These are phyloP conservation scores for Aporophyla nigra DNA, from an alignment of 2,888 invertebrate species.

Conservation along the genomic window DNA sequence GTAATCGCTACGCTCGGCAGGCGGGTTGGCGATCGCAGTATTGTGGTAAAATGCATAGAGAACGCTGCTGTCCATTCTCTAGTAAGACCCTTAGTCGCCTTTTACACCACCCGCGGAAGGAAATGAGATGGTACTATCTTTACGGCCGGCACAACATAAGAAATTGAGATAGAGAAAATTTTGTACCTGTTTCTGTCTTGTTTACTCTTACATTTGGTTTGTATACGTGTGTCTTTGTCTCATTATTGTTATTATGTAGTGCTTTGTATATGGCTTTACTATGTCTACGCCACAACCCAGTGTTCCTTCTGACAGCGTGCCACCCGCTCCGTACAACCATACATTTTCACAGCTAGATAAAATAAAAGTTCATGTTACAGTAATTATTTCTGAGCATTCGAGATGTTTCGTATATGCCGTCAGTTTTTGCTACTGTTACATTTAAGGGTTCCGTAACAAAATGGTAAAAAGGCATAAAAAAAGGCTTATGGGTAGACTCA, in stretches of 20 bases:
- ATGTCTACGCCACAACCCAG: background rate
- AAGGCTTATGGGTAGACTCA: no score
- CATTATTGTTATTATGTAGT: background rate
- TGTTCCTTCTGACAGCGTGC: conserved; percentile 36
- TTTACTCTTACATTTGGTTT: background rate
- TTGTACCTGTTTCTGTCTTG: background rate
- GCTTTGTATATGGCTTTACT: background rate
- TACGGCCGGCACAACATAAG: no score
- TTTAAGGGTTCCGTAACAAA: background rate
- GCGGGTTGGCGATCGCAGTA: no score
- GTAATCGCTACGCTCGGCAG: no score
- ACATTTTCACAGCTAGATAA: conserved; percentile 21
- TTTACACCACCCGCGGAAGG: no score
- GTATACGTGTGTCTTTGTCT: no score
- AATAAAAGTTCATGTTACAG: conserved; percentile 31
- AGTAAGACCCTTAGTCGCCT: no score
- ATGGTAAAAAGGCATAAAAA: no score
- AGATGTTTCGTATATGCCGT: background rate
- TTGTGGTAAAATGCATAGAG: no score
- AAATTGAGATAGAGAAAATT: no score
- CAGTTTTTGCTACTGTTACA: conserved; percentile 10
- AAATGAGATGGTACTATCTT: no score
- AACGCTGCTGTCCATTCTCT: no score
- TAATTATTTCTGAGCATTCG: conserved; percentile 21
- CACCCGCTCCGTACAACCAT: conserved; percentile 27